Base-by-base conservation (phyloP, 2,113 vertebrate species). In the Amblyornis subalaris region DNA sequence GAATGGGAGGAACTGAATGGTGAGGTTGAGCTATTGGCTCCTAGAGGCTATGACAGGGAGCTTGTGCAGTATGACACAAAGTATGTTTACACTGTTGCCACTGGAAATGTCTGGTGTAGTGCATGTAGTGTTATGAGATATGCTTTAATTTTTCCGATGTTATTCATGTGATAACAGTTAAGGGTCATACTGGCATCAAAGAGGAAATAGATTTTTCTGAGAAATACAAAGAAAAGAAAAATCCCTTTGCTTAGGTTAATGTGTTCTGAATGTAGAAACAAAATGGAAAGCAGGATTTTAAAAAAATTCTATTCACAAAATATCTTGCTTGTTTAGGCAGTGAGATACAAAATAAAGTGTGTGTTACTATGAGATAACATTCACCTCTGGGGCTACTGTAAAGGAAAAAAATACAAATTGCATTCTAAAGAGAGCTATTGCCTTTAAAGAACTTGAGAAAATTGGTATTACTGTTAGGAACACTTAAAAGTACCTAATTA, bases 361-460 rank as follows among this genome's bases (percentile, higher is more conserved):
- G n/a, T 92, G 64, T 44, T 84, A 72, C 72, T 81, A 38, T 66
- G 73, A 93, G 89, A 95, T 95, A 94, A 79, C 48, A 7, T 61
- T 94, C 51, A 71, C 67, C 90, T 89, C 84, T 84, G 75, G 50
- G 75, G 44, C 38, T 93, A 38, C 62, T 88, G 14, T 20, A 80
- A 62, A 61, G 38, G 8, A 8, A 61, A 94, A 76, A 88, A 79
- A 9, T 20, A 66, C 22, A 53, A 66, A 77, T 84, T 77, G 14
- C 50, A 15, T 77, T 73, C 44, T 53, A 86, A 89, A 69, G 51
- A 92, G 50, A 89, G 24, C 19, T 73, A 50, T 91, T 89, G 45
- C 25, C 35, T 96, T 96, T 53, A 90, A 83, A 94, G 67, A 36
- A 85, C 36, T 85, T 78, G 19, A 80, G 75, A 88, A 93, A 92